Percentiles rank a stretch among this genome's conserved stretches.
Conservation (phyloP, 2,113 vertebrate species). For the Coregonus clupeaformis region DNA sequence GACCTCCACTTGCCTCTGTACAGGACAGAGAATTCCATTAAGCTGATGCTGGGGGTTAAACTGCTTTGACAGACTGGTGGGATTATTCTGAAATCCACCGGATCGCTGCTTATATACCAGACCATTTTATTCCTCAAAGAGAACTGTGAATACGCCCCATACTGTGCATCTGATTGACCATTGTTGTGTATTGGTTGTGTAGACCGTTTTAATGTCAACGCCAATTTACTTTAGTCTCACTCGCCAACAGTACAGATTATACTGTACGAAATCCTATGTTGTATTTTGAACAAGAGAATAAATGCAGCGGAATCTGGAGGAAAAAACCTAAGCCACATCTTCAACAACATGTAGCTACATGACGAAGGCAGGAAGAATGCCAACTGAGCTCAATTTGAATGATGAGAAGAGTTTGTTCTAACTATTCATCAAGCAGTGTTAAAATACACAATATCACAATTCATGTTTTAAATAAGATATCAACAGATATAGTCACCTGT, state of each 20-base stretch:
- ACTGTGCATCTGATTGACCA: constrained; percentile 14
- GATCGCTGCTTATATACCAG: background rate
- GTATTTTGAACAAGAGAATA: background rate
- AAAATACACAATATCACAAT: no score
- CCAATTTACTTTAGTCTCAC: background rate
- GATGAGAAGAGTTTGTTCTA: background rate
- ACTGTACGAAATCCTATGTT: background rate
- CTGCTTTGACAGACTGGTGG: no score
- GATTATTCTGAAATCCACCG: background rate
- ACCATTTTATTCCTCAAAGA: constrained; percentile 3
- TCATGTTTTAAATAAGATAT: no score
- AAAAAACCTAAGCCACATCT: background rate
- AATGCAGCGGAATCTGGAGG: background rate
- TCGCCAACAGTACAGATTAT: background rate
- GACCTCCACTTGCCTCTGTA: no score
- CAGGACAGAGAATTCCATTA: no score
- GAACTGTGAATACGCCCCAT: background rate
- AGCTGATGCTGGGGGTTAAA: no score
- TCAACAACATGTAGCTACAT: background rate
- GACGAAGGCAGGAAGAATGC: background rate
- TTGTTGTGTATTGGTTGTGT: constrained; percentile 7
- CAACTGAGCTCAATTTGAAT: background rate
- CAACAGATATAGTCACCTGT: no score
- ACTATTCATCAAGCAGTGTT: no score
- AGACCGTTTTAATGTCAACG: background rate